Conservation (phyloP, 1,140 invertebrate species). For the Drosophila nannoptera region DNA sequence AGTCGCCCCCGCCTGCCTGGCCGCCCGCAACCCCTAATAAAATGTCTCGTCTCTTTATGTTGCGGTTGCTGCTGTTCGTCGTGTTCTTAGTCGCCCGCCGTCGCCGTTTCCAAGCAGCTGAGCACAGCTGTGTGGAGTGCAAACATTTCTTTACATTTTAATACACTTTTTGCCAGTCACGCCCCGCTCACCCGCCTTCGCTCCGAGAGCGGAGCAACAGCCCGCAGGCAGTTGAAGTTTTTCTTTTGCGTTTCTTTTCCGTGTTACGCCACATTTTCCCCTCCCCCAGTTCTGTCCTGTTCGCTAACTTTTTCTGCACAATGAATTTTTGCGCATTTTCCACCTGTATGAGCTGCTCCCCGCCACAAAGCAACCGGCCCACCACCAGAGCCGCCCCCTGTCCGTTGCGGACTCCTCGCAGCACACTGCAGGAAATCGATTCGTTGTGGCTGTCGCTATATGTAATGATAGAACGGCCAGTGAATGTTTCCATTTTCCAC, state of each 20-base stretch:
- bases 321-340: conserved; percentile 77
- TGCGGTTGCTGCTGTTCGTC: conserved; percentile 58
- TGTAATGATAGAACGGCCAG: conserved; percentile 49
- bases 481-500: conserved; percentile 45
- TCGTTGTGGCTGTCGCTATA: conserved; percentile 68
- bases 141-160: conserved; percentile 68
- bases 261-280: conserved; percentile 2
- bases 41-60: conserved; percentile 36
- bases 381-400: background rate
- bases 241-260: conserved; percentile 14
- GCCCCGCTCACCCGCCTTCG: background rate
- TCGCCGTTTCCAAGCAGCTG: conserved; percentile 64
- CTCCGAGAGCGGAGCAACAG: conserved; percentile 44
- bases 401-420: background rate
- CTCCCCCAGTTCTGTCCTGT: background rate
- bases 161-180: conserved; percentile 62
- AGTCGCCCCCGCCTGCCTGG: background rate
- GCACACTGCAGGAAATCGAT: conserved; percentile 60
- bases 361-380: too few species aligned
- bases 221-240: conserved; percentile 58
- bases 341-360: conserved; percentile 63
- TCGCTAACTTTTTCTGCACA: conserved; percentile 68
- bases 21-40: conserved; percentile 15
- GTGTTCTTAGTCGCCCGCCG: conserved; percentile 45
- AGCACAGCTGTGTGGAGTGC: conserved; percentile 58